phyloP scores from a whole-genome alignment of 2,888 invertebrate species.

The Eupelmus urozonus region DNA sequence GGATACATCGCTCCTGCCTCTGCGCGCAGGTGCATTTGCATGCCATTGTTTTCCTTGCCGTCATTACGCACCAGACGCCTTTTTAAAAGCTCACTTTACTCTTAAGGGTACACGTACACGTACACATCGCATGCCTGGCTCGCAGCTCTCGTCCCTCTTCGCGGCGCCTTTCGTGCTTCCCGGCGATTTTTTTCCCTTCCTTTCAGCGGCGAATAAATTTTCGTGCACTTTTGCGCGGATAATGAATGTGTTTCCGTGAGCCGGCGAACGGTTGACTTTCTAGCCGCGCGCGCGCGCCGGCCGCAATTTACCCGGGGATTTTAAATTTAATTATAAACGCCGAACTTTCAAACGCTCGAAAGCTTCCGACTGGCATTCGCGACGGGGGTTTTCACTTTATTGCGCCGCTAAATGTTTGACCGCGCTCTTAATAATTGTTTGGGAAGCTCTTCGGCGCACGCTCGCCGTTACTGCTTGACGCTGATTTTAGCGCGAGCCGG shows the following conservation, averaged over 20 bases:
- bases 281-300: background rate
- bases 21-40: constrained; percentile 19
- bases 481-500: too few species aligned
- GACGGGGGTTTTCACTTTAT: too few species aligned
- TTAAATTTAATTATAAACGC: constrained; percentile 29
- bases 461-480: too few species aligned
- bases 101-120: background rate
- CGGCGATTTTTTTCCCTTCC: too few species aligned
- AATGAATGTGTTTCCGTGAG: background rate
- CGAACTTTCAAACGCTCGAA: constrained; percentile 20
- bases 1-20: too few species aligned
- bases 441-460: too few species aligned
- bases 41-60: constrained; percentile 22
- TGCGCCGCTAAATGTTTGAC: too few species aligned
- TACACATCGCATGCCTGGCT: background rate
- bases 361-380: background rate
- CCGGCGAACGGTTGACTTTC: constrained; percentile 6
- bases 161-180: background rate
- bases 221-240: background rate
- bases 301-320: constrained; percentile 20
- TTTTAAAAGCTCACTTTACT: constrained; percentile 26
- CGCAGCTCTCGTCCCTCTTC: background rate
- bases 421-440: too few species aligned
- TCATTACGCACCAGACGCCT: background rate
- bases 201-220: background rate